Evolutionary conservation across 2,113 vertebrate species (phyloP).

Genomic region (Notothenia rossii): DNA sequence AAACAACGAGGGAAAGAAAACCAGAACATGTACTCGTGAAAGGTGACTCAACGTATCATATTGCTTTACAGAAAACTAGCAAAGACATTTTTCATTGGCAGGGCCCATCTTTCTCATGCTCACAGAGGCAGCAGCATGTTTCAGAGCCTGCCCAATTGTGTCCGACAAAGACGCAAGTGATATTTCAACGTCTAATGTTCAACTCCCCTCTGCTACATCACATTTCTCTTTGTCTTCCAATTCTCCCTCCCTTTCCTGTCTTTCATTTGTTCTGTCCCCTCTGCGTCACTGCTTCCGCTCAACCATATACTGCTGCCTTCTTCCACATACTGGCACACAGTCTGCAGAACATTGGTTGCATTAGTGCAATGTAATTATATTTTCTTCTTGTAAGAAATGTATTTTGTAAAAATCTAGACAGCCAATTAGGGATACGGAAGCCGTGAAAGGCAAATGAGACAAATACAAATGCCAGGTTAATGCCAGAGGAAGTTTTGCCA

Average conservation of each 20-base stretch:
- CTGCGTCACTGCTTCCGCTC: conserved; percentile 74
- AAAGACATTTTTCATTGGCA: conserved; percentile 24
- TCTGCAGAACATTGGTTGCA: conserved; percentile 38
- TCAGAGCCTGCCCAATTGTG: conserved; percentile 34
- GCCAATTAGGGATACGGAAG: neutral
- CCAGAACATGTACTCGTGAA: conserved; percentile 11
- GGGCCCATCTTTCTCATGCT: conserved; percentile 4
- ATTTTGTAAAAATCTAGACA: neutral
- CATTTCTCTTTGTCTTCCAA: conserved; percentile 54
- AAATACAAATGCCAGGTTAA: too few relatives aligned
- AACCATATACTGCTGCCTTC: conserved; percentile 59
- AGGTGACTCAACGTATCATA: conserved; percentile 49
- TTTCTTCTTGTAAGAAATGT: conserved; percentile 37
- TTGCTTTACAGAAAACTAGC: conserved; percentile 33
- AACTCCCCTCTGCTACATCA: conserved; percentile 39
- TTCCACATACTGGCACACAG: conserved; percentile 45
- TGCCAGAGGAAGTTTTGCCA: too few relatives aligned
- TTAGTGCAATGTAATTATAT: conserved; percentile 33
- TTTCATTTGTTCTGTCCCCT: conserved; percentile 50
- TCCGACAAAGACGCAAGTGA: conserved; percentile 41
- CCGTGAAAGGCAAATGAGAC: too few relatives aligned
- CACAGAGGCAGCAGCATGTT: conserved; percentile 39
- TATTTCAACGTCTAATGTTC: conserved; percentile 28
- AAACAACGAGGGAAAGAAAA: conserved; percentile 29
- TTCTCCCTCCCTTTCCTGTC: conserved; percentile 32